Percentiles rank a stretch among this genome's conserved stretches.
Evolutionary conservation across 2,797 vertebrate genomes (phyloP).

Genomic region (Pipistrellus kuhlii): DNA sequence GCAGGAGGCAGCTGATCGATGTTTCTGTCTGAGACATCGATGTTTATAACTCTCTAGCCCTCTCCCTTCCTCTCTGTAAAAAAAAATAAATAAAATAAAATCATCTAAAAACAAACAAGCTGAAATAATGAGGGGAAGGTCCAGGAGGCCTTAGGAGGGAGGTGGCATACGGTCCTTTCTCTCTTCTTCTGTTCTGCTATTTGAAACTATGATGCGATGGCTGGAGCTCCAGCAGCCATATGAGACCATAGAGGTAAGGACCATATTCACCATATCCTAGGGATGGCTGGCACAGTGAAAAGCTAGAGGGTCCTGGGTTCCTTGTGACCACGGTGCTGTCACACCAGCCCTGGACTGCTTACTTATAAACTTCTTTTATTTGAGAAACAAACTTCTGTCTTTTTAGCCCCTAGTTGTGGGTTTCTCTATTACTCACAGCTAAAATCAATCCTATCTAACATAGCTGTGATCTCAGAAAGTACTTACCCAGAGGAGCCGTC

Average conservation of each 20-base stretch:
- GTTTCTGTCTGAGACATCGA: too few relatives aligned
- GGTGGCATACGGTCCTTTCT: not conserved
- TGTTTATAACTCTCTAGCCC: too few relatives aligned
- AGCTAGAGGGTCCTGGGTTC: not conserved
- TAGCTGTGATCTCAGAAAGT: slow-evolving; percentile 10
- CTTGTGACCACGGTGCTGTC: not conserved
- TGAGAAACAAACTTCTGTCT: slow-evolving; percentile 34
- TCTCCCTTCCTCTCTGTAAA: too few relatives aligned
- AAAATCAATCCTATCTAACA: not conserved
- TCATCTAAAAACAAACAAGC: not conserved
- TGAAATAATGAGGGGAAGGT: slow-evolving; percentile 16
- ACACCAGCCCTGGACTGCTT: not conserved
- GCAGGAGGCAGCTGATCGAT: too few relatives aligned
- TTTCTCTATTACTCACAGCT: not conserved
- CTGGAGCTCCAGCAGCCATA: slow-evolving; percentile 17
- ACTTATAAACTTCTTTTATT: slow-evolving; percentile 31
- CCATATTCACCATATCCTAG: not conserved
- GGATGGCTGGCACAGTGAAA: not conserved
- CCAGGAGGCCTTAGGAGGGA: not conserved
- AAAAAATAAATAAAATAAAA: too few relatives aligned
- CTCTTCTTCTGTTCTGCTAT: slow-evolving; percentile 16
- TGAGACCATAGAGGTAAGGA: slow-evolving; percentile 30
- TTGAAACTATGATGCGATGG: slow-evolving; percentile 20
- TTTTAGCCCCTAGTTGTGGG: slow-evolving; percentile 14
- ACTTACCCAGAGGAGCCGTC: not conserved